Evolutionary conservation across 2,888 invertebrate genomes (phyloP).

Genomic region (Aphelenchoides bicaudatus): DNA sequence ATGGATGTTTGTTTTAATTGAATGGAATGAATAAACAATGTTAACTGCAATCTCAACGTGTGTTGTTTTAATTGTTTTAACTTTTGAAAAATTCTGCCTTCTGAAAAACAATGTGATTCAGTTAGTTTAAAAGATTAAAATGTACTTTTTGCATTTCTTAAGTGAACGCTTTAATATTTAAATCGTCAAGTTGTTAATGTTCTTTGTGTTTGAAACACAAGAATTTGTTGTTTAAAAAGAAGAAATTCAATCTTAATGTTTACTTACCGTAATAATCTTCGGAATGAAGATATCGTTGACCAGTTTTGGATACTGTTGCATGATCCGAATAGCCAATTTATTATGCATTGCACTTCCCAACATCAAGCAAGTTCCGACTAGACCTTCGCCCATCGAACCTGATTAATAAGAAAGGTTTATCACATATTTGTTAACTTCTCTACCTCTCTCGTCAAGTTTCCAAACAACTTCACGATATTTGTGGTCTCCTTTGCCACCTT

Average conservation of each 20-base stretch:
- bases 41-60: too few species aligned
- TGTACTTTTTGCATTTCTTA: too few species aligned
- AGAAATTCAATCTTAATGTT: too few species aligned
- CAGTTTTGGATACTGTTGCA: slow-evolving; percentile 86
- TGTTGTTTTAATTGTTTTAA: too few species aligned
- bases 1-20: too few species aligned
- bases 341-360: slow-evolving; percentile 86
- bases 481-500: slow-evolving; percentile 61
- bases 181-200: too few species aligned
- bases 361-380: slow-evolving; percentile 84
- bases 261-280: slow-evolving; percentile 91
- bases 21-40: too few species aligned
- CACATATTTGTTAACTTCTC: background rate
- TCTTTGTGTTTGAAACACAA: too few species aligned
- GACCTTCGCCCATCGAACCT: slow-evolving; percentile 92
- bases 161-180: too few species aligned
- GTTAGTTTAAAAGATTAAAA: too few species aligned
- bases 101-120: too few species aligned
- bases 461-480: slow-evolving; percentile 67
- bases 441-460: slow-evolving; percentile 53
- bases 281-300: slow-evolving; percentile 91
- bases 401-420: background rate
- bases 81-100: too few species aligned
- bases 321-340: slow-evolving; percentile 83
- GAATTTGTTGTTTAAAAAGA: background rate